Conservation (phyloP, 2,888 invertebrate genomes). For the Mythimna albipuncta region DNA sequence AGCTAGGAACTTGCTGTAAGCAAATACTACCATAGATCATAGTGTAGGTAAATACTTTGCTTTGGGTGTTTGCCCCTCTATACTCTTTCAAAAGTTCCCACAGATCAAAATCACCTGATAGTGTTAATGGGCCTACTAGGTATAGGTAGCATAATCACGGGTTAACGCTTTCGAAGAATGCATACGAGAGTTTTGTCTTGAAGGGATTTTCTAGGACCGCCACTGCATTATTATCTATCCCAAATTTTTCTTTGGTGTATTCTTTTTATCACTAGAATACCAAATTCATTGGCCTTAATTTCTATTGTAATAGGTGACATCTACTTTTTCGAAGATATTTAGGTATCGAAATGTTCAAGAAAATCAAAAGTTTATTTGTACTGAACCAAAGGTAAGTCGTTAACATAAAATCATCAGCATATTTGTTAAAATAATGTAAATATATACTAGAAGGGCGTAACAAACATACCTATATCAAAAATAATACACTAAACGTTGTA, state of each 20-base stretch:
- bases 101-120: too few species aligned
- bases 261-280: background rate
- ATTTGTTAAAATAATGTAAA: background rate
- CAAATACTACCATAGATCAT: background rate
- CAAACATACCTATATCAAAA: background rate
- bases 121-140: too few species aligned
- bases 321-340: conserved; percentile 26
- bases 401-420: background rate
- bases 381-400: conserved; percentile 4
- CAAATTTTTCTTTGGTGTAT: background rate
- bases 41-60: too few species aligned
- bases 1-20: background rate
- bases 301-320: conserved; percentile 26
- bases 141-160: background rate
- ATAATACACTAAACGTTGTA: too few species aligned
- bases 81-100: too few species aligned
- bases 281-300: conserved; percentile 12
- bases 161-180: background rate
- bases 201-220: background rate
- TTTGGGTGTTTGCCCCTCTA: too few species aligned
- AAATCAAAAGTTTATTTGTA: conserved; percentile 11
- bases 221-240: background rate
- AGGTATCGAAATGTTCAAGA: conserved; percentile 25
- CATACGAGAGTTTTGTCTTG: background rate
- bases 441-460: background rate